Percentiles rank a stretch among this genome's conserved stretches.
Evolutionary conservation across 2,113 vertebrate species (phyloP).

Genomic region (Nesogale talazaci): DNA sequence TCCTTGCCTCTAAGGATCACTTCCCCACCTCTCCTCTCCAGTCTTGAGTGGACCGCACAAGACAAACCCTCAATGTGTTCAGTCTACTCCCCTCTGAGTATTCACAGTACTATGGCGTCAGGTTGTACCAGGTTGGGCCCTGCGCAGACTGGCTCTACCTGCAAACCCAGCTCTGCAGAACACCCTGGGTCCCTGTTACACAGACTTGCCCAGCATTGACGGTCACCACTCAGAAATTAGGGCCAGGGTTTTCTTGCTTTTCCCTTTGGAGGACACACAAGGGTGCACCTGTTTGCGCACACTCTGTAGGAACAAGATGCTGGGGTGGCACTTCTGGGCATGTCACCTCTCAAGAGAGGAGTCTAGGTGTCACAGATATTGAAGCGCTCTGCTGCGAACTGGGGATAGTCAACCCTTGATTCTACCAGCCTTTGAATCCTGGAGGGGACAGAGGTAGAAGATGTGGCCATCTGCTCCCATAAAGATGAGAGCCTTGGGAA

Average conservation of each 20-base stretch:
- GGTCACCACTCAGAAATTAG: neutral
- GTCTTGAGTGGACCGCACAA: no score
- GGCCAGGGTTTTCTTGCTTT: neutral
- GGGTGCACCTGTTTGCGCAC: rapidly evolving
- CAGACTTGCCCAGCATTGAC: neutral
- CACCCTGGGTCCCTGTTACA: neutral
- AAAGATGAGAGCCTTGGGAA: neutral
- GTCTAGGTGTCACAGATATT: neutral
- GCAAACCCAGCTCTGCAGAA: neutral
- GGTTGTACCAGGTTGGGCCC: neutral
- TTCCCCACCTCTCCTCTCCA: neutral
- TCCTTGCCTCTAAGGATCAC: no score
- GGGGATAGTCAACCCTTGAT: neutral
- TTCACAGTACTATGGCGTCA: no score
- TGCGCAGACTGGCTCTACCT: rapidly evolving
- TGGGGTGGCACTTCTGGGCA: rapidly evolving
- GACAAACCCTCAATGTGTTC: neutral
- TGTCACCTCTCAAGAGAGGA: neutral
- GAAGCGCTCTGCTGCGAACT: neutral
- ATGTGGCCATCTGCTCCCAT: neutral
- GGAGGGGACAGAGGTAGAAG: neutral
- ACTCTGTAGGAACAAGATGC: no score
- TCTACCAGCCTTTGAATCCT: neutral
- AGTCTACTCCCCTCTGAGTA: neutral
- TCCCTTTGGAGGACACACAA: neutral